Percentiles rank a stretch among this genome's conserved stretches.
These are phyloP conservation scores for Drosophila equinoxialis DNA, from an alignment of 1,140 invertebrate species.

Conservation along the genomic window DNA sequence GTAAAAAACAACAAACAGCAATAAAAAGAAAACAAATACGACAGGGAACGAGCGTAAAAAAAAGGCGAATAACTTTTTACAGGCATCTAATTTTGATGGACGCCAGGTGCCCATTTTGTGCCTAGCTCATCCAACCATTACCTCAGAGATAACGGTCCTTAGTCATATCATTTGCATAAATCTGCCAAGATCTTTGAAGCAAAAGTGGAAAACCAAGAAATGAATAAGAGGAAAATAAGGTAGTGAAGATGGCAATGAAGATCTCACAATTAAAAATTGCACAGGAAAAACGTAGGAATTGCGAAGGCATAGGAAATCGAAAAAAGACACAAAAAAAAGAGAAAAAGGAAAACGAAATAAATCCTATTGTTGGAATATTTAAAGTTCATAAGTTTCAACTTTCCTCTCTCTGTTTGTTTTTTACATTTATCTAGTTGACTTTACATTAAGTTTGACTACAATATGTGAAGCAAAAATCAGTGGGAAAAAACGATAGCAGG, in stretches of 20 bases:
- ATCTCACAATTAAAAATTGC: background rate
- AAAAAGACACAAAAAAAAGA: background rate
- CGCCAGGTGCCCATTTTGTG: slow-evolving; percentile 6
- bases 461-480: too few relatives aligned
- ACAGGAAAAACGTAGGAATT: background rate
- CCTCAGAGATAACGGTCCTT: background rate
- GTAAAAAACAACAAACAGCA: background rate
- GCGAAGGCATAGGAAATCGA: too few relatives aligned
- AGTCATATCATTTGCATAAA: slow-evolving; percentile 17
- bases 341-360: background rate
- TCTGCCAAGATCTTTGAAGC: slow-evolving; percentile 22
- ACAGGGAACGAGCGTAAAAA: background rate
- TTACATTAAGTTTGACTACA: too few relatives aligned
- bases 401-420: background rate
- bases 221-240: background rate
- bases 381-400: too few relatives aligned
- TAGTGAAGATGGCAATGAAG: background rate
- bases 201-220: background rate
- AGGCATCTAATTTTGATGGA: slow-evolving; percentile 12
- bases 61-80: background rate
- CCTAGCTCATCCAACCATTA: background rate
- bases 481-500: too few relatives aligned
- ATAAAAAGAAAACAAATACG: background rate
- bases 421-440: too few relatives aligned
- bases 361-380: background rate